Base-by-base conservation (phyloP, 2,113 vertebrate genomes). In the Natator depressus region DNA sequence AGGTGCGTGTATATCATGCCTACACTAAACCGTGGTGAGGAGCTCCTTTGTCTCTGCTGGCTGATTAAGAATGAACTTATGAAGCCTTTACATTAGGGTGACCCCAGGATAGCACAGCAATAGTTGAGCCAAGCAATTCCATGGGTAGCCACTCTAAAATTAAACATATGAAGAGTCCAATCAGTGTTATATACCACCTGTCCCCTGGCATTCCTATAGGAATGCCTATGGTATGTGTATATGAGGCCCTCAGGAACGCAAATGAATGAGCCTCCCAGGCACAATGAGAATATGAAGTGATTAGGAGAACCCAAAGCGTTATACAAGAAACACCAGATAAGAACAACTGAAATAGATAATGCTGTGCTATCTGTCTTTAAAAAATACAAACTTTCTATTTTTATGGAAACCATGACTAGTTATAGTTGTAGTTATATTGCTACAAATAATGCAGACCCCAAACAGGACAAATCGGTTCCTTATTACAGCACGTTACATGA, bases 371-470 rank as follows among this genome's bases (percentile, higher is more conserved):
- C 42, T 27, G 16, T 47, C 55, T 55, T n/a, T 57, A 42, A 38
- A 53, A 95, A 96, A 93, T 49, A 79, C 0, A 54, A 50, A 8
- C 85, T 93, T 96, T 92, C 92, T 94, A 83, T 90, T 96, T 95
- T 94, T 95, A 89, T 24, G 9, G 65, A 86, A 94, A 96, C 94
- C 89, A 93, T 83, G 92, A 95, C 91, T 91, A 81, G 95, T 81
- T 93, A 80, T 85, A 95, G 54, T 42, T 42, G 42, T 42, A 42
- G 42, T 42, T 42, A 42, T 42, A 42, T 42, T 42, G 42, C 84
- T 92, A 97, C 96, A 97, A 97, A 97, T 96, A 97, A 96, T 95
- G 89, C 97, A 97, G 93, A 95, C 47, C 84, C 8, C 85, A 94
- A 88, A 95, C 91, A 96, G 76, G 24, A 89, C 89, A 94, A 84